Percentiles rank a stretch among this genome's conserved stretches.
Conservation (phyloP, 2,797 vertebrate species). For the Potorous gilbertii region DNA sequence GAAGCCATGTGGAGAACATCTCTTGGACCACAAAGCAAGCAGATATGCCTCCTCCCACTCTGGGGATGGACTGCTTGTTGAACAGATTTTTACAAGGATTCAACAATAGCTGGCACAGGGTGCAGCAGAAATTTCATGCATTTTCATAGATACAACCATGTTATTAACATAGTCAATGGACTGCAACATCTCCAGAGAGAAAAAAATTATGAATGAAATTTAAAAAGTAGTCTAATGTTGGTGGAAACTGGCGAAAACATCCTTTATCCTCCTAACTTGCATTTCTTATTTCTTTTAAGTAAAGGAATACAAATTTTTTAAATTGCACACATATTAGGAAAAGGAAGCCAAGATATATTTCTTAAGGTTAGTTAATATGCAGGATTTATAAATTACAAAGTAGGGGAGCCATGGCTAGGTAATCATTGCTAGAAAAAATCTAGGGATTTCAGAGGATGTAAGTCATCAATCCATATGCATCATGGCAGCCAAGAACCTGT, state of each 20-base stretch:
- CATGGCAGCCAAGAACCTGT: background rate
- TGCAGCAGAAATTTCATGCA: slow-evolving; percentile 34
- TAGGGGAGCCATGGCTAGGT: background rate
- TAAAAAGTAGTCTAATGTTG: background rate
- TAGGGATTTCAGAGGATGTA: background rate
- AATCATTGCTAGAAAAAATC: background rate
- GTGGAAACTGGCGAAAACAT: background rate
- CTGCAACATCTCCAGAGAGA: slow-evolving; percentile 31
- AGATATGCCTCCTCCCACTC: slow-evolving; percentile 48
- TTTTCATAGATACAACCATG: slow-evolving; percentile 29
- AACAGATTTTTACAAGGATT: background rate
- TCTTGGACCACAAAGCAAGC: slow-evolving; percentile 53
- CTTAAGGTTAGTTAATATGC: background rate
- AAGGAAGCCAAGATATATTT: background rate
- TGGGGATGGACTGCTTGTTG: slow-evolving; percentile 7
- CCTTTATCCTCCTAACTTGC: background rate
- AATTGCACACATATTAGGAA: background rate
- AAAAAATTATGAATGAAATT: slow-evolving; percentile 38
- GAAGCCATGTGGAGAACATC: slow-evolving; percentile 48
- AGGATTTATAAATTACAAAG: background rate
- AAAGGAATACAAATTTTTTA: background rate
- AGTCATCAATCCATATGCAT: background rate
- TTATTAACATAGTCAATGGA: slow-evolving; percentile 48
- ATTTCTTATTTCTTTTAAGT: background rate
- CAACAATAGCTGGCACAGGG: background rate